phyloP scores from a whole-genome alignment of 2,113 vertebrate genomes.

The Ceuthmochares aereus region DNA sequence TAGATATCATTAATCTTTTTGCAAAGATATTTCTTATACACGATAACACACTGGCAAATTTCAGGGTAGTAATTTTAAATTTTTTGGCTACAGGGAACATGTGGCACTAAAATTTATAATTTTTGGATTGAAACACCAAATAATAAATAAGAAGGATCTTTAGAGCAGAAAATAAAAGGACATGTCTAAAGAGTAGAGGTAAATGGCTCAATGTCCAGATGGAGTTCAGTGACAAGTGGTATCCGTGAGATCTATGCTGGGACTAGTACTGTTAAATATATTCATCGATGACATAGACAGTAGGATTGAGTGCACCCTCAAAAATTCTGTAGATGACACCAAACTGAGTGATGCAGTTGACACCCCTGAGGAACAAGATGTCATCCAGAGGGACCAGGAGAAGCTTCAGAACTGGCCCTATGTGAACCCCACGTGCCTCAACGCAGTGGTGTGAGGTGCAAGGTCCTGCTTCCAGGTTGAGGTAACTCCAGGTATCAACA shows the following conservation, averaged over 20 bases:
- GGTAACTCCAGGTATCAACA: background rate
- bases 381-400: background rate
- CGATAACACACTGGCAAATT: background rate
- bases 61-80: background rate
- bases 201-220: background rate
- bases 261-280: background rate
- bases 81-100: background rate
- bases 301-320: background rate
- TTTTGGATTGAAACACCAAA: background rate
- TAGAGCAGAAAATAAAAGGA: background rate
- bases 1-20: background rate
- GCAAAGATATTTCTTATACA: background rate
- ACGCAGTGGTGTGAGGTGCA: background rate
- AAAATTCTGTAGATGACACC: background rate
- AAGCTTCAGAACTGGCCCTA: background rate
- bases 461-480: background rate
- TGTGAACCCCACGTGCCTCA: background rate
- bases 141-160: background rate
- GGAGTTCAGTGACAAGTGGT: background rate
- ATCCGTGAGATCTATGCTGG: background rate
- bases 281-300: background rate
- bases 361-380: too few species aligned
- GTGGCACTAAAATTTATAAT: background rate
- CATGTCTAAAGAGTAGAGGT: background rate
- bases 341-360: too few species aligned